These are phyloP conservation scores for Xerus inauris DNA, from an alignment of 2,113 vertebrate species.

Conservation along the genomic window DNA sequence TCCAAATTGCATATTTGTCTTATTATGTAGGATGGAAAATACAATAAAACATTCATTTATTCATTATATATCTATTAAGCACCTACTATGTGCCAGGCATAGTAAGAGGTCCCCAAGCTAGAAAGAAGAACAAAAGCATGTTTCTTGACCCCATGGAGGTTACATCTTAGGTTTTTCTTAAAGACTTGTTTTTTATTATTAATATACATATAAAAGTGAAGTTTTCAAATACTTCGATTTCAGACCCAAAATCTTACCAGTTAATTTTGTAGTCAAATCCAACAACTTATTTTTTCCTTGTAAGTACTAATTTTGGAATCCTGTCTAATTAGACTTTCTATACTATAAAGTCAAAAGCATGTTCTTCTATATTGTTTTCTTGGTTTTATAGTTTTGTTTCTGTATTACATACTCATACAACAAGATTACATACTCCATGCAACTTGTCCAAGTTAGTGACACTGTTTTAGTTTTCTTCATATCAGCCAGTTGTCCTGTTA, in stretches of 20 bases:
- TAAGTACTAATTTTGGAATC: not conserved
- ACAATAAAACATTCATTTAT: not conserved
- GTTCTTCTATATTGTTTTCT: not conserved
- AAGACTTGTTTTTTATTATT: not conserved
- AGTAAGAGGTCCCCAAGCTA: not conserved
- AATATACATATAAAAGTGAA: not conserved
- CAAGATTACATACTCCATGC: not conserved
- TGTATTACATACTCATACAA: not conserved
- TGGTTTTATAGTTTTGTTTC: not conserved
- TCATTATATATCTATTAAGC: not conserved
- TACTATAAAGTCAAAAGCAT: not conserved
- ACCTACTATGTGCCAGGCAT: not conserved
- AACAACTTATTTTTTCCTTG: not conserved
- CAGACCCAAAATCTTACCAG: not conserved
- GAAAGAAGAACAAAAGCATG: not conserved
- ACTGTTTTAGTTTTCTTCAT: not conserved
- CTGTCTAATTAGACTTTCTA: not conserved
- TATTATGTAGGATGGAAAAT: not conserved
- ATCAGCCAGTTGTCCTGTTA: not conserved
- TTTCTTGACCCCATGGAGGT: not conserved
- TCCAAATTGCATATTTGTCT: not conserved
- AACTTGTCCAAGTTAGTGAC: not conserved
- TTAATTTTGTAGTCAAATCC: constrained; percentile 16
- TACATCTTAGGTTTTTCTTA: not conserved
- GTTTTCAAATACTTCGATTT: not conserved